Evolutionary conservation across 2,113 vertebrate genomes (phyloP), one percentile per base, ranked within the genome.

Genomic region (Alouatta palliata): DNA sequence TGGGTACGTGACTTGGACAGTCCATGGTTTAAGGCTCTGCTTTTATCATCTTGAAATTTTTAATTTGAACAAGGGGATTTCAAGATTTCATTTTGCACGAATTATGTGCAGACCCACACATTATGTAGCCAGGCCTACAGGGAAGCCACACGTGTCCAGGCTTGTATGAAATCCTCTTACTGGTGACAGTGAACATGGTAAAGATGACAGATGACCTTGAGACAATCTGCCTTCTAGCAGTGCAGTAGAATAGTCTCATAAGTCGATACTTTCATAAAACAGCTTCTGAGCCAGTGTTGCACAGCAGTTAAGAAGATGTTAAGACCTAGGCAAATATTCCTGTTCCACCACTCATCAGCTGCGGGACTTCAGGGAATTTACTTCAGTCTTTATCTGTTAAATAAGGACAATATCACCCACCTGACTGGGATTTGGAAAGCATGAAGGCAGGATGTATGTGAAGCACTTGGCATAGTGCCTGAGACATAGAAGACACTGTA

Each of bases 1-100:
- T 10, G 10, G 54, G 14, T 19, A 2, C 25, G 30, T 0, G 13
- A 37, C 13, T 37, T 13, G 10, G 43, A 35, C 5, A 1, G 11
- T 35, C 32, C 25, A 68, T 61, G 61, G 30, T 47, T 68, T 79
- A 61, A 47, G 23, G n/a, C 45, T 56, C 58, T 49, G 27, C 21
- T 43, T 5, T 83, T 11, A 10, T 30, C 27, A 5, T 85, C 47
- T 64, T 61, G 71, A 85, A 90, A 66, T 79, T 73, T 94, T 86
- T 89, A 37, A 11, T 47, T 64, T 30, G 61, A 58, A 76, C 54
- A 80, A 93, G 47, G 43, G n/a, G 5, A 66, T 23, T 68, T 84
- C 23, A 20, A 8, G 13, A 61, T 71, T 87, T 70, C 25, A 16
- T 49, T 91, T 90, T 86, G 27, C 27, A 7, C 4, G 12, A 21